Evolutionary conservation across 2,888 invertebrate species (phyloP), one percentile per base, ranked within the genome.

Genomic region (Scrobipalpa costella): DNA sequence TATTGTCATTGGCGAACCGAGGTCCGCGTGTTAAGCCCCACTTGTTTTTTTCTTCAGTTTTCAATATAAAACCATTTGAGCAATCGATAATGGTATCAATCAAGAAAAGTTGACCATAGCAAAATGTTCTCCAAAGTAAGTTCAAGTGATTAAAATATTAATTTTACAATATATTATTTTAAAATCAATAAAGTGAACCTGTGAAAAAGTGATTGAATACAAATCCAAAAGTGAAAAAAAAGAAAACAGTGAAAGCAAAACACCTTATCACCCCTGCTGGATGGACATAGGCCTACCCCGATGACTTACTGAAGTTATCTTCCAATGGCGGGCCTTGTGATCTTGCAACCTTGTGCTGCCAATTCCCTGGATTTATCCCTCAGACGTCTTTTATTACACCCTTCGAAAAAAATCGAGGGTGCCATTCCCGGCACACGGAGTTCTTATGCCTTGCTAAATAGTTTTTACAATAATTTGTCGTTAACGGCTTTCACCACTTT

Each of bases 61-160:
- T 77, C 74, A 79, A 80, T 87, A 89, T 90, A 90, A 89, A 90
- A 88, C 86, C 80, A 76, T 73, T 72, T 74, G 76, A 78, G 70
- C 78, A 73, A 69, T 66, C 69, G 71, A 67, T 73, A 73, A 78
- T 76, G 76, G 80, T 78, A 86, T 84, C 86, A 88, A 88, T 87
- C 83, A 84, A 68, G 73, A n/a, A 72, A 77, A 78, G 77, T 75
- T 71, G 71, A 79, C 74, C 73, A 76, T 69, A 77, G 67, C 81
- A 84, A 82, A 79, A 90, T 90, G 89, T 85, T 88, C 76, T 81
- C 80, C 78, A 86, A 86, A 86, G 89, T 90, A 76, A 86, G 88
- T 80, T 63, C 65, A 11, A 61, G 13, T 62, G 17, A 40, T 40
- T 40, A 40, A 40, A 40, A 13, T 40, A 13, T 40, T 11, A 2